Percentiles rank a stretch among this genome's conserved stretches.
These are phyloP conservation scores for Pampusana beccarii DNA, from an alignment of 2,113 vertebrate species.

Conservation along the genomic window DNA sequence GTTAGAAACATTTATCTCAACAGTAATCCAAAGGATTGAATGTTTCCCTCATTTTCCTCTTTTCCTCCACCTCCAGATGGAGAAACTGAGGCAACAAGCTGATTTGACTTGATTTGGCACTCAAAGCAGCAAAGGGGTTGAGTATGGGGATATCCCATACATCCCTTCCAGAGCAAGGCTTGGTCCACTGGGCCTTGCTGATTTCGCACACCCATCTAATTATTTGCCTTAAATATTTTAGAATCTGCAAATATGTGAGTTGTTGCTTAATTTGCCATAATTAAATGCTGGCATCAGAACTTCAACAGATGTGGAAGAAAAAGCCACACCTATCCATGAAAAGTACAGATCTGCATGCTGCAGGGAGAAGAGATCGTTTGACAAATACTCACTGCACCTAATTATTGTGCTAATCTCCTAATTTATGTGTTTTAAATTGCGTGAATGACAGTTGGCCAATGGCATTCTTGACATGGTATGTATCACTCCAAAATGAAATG, in stretches of 20 bases:
- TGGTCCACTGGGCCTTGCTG: background rate
- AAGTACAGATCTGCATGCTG: background rate
- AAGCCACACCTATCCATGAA: background rate
- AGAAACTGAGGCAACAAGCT: background rate
- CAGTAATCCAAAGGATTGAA: background rate
- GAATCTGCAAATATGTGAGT: background rate
- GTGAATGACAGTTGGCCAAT: background rate
- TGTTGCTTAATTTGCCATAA: background rate
- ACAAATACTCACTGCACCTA: background rate
- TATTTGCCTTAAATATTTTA: background rate
- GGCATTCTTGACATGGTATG: background rate
- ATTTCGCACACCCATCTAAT: background rate
- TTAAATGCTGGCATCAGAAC: background rate
- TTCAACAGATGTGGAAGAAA: background rate
- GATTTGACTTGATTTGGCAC: background rate
- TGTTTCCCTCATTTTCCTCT: background rate
- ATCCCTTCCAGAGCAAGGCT: background rate
- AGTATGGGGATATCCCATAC: background rate
- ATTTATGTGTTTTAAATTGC: background rate
- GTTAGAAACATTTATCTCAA: background rate
- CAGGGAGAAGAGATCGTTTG: background rate
- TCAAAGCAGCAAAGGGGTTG: background rate
- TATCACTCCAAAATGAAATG: background rate
- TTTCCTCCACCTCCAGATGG: background rate
- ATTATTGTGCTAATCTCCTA: background rate